Conservation (phyloP, 2,888 invertebrate species). For the Clostera curtula region DNA sequence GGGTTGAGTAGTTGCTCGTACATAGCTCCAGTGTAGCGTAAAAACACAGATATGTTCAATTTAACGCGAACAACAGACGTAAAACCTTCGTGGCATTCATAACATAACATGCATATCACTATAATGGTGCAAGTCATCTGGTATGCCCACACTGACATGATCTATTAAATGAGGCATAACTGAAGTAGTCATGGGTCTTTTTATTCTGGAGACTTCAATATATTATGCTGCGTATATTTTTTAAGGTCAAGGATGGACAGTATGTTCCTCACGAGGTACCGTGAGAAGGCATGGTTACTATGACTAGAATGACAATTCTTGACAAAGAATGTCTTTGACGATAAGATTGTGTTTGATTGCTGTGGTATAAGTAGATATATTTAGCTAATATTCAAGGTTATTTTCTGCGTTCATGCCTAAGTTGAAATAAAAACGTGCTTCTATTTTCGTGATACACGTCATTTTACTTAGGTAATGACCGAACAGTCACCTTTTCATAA, state of each 20-base stretch:
- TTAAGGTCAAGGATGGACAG: conserved; percentile 57
- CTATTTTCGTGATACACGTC: too few species aligned
- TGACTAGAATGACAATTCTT: conserved; percentile 28
- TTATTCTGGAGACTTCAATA: conserved; percentile 15
- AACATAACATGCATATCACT: conserved; percentile 24
- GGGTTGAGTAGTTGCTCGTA: too few species aligned
- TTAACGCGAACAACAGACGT: background rate
- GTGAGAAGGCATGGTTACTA: conserved; percentile 37
- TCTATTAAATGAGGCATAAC: conserved; percentile 9
- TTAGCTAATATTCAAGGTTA: conserved; percentile 13
- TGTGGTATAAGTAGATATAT: conserved; percentile 14
- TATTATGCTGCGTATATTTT: conserved; percentile 25
- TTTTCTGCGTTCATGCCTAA: background rate
- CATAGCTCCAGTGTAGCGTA: too few species aligned
- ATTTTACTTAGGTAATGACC: too few species aligned
- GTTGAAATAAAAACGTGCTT: background rate
- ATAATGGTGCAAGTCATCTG: conserved; percentile 27
- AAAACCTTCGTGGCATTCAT: too few species aligned
- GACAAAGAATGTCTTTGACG: conserved; percentile 30
- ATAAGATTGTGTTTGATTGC: conserved; percentile 19
- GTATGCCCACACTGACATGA: conserved; percentile 18
- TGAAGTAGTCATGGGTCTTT: conserved; percentile 15
- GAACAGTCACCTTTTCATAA: too few species aligned
- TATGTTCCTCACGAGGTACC: conserved; percentile 19
- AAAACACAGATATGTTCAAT: background rate